Evolutionary conservation across 1,140 invertebrate species (phyloP).

Genomic region (Euura saliciscinereae): DNA sequence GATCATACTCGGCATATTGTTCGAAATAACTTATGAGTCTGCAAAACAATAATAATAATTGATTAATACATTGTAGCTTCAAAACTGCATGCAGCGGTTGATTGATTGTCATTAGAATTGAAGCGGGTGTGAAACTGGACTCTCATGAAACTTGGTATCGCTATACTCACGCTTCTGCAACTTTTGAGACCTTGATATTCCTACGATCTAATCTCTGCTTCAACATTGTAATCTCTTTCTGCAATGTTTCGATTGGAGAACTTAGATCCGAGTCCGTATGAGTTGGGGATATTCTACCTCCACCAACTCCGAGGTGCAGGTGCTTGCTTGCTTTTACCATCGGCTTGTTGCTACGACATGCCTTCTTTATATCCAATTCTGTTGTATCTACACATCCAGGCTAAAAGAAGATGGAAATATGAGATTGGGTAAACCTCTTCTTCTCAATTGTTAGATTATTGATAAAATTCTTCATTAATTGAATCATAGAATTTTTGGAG

Average conservation of each 20-base stretch:
- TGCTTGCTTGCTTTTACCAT: conserved; percentile 62
- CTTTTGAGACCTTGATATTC: conserved; percentile 96
- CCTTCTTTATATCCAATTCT: conserved; percentile 97
- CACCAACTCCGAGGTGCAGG: conserved; percentile 58
- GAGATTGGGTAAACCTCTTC: too few species aligned
- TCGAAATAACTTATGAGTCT: conserved; percentile 94
- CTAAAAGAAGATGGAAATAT: conserved; percentile 59
- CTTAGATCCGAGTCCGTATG: conserved; percentile 63
- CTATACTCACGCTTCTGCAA: conserved; percentile 88
- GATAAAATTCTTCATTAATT: too few species aligned
- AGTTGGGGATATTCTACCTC: conserved; percentile 68
- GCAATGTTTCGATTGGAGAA: conserved; percentile 61
- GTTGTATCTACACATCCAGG: conserved; percentile 99
- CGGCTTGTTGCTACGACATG: conserved; percentile 84
- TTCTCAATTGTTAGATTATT: too few species aligned
- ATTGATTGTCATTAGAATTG: too few species aligned
- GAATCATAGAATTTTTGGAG: too few species aligned
- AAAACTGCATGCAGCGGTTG: too few species aligned
- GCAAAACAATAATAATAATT: conserved; percentile 41
- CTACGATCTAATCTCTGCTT: conserved; percentile 83
- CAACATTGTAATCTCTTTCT: conserved; percentile 70
- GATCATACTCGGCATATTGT: conserved; percentile 96
- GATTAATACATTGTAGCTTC: too few species aligned
- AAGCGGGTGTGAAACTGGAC: too few species aligned
- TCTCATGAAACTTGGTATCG: too few species aligned